These are phyloP conservation scores for Arizona elegans DNA, from an alignment of 2,113 vertebrate species.

Conservation along the genomic window DNA sequence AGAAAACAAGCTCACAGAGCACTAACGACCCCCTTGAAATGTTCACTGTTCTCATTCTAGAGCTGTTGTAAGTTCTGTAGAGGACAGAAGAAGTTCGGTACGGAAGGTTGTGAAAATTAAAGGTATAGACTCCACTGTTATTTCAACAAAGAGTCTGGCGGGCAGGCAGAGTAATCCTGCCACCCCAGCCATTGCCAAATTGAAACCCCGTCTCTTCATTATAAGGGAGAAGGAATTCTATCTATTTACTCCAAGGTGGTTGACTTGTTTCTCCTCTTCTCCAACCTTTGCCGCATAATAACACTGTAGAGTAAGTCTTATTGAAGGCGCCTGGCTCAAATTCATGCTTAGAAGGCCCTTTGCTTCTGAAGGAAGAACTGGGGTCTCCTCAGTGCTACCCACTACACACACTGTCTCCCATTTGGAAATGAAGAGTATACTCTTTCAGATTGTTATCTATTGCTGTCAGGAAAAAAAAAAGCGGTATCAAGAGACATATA, in stretches of 20 bases:
- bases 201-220: background rate
- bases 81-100: background rate
- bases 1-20: too few relatives aligned
- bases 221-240: background rate
- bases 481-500: background rate
- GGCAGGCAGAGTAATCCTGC: background rate
- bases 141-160: background rate
- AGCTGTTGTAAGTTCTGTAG: background rate
- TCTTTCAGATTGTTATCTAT: background rate
- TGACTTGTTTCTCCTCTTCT: background rate
- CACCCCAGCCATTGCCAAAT: background rate
- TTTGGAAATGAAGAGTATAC: background rate
- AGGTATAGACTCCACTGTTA: background rate
- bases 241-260: background rate
- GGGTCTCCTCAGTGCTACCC: background rate
- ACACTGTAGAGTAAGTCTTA: background rate
- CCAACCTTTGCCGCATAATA: background rate
- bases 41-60: background rate
- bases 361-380: background rate
- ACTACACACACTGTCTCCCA: background rate
- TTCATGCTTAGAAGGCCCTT: background rate
- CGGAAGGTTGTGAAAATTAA: background rate
- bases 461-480: too few relatives aligned
- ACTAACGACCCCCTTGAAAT: too few relatives aligned
- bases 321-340: background rate